phyloP scores from a whole-genome alignment of 2,113 vertebrate genomes.

The Accipiter virgatus region DNA sequence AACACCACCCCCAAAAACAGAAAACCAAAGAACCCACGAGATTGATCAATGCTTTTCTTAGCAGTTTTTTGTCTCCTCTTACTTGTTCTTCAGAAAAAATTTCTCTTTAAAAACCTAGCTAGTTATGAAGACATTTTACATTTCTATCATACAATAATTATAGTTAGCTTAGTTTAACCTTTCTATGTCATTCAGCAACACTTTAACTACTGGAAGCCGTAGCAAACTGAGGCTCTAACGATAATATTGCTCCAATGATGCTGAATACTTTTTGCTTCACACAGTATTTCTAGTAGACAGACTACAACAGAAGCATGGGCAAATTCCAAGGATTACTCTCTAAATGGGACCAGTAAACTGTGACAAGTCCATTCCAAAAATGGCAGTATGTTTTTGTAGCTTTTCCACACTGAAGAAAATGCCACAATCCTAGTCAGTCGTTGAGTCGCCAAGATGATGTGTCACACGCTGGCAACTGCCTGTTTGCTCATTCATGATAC shows the following conservation, averaged over 20 bases:
- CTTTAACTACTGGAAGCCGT: not conserved
- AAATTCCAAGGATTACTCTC: slow-evolving; percentile 16
- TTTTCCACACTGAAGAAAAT: not conserved
- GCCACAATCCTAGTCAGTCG: not conserved
- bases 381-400: not conserved
- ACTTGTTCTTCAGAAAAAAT: not conserved
- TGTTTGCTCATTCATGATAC: not conserved
- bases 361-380: slow-evolving; percentile 10
- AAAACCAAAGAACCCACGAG: not conserved
- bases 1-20: not conserved
- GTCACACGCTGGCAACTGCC: not conserved
- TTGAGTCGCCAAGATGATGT: not conserved
- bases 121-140: slow-evolving; percentile 47
- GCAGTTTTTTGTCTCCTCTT: not conserved
- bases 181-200: slow-evolving; percentile 29
- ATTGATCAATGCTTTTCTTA: not conserved
- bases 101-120: slow-evolving; percentile 42
- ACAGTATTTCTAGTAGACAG: slow-evolving; percentile 55
- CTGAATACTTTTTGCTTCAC: slow-evolving; percentile 60
- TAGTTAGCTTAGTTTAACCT: slow-evolving; percentile 17
- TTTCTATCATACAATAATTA: slow-evolving; percentile 53
- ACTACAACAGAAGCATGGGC: slow-evolving; percentile 58
- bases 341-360: slow-evolving; percentile 28
- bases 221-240: slow-evolving; percentile 34
- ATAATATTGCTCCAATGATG: slow-evolving; percentile 62